phyloP scores from a whole-genome alignment of 2,888 invertebrate genomes.

The Entomobrya proxima region DNA sequence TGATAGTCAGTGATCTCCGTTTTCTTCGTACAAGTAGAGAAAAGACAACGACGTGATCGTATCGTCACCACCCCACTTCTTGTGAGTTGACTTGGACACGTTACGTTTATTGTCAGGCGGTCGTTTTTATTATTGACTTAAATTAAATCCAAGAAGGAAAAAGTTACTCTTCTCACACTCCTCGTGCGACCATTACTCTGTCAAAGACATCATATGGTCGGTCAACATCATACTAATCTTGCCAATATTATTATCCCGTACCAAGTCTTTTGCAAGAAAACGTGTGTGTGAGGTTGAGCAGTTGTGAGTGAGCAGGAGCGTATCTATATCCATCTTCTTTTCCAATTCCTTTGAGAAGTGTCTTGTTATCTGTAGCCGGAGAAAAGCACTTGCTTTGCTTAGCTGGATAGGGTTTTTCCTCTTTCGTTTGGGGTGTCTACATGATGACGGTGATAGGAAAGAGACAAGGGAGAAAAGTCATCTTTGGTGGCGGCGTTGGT shows the following conservation, averaged over 20 bases:
- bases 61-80: background rate
- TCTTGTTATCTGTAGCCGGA: conserved; percentile 22
- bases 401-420: background rate
- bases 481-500: background rate
- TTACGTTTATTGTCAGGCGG: background rate
- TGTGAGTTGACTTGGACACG: background rate
- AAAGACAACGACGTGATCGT: background rate
- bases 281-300: no score
- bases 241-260: conserved; percentile 1
- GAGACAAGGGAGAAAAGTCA: conserved; percentile 20
- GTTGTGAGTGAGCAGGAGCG: no score
- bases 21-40: no score
- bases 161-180: conserved; percentile 2
- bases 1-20: background rate
- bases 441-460: background rate
- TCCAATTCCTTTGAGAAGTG: conserved; percentile 34
- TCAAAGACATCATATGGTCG: conserved; percentile 9
- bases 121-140: conserved; percentile 11
- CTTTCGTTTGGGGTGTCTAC: background rate
- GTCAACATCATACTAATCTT: conserved; percentile 18
- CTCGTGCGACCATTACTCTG: conserved; percentile 8
- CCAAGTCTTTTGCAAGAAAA: background rate
- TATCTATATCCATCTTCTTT: conserved; percentile 43
- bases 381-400: background rate
- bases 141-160: conserved; percentile 7